Evolutionary conservation across 2,797 vertebrate genomes (phyloP).

Genomic region (Sparus aurata): DNA sequence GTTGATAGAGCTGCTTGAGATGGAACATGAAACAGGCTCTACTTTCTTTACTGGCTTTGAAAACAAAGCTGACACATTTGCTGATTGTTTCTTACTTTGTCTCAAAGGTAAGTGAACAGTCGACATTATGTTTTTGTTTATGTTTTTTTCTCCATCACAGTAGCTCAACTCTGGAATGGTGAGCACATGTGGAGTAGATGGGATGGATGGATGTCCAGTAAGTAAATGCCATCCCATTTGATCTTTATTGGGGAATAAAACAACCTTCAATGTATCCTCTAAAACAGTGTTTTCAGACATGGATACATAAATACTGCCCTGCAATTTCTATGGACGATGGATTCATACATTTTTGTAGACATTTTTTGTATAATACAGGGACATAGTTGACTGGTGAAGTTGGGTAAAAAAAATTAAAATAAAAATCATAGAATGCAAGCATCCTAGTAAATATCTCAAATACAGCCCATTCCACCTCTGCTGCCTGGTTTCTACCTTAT

Average conservation of each 20-base stretch:
- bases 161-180: constrained; percentile 3
- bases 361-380: not conserved
- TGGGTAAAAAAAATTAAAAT: not conserved
- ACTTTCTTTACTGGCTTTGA: constrained; percentile 46
- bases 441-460: not conserved
- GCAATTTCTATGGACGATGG: constrained; percentile 8
- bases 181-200: not conserved
- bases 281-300: not conserved
- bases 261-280: not conserved
- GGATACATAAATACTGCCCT: not conserved
- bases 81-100: constrained; percentile 26
- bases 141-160: not conserved
- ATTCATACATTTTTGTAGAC: not conserved
- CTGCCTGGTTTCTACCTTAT: not conserved
- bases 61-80: constrained; percentile 47
- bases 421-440: not conserved
- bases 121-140: constrained; percentile 9
- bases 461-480: not conserved
- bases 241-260: constrained; percentile 2
- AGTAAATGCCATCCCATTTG: not conserved
- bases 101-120: constrained; percentile 43
- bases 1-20: constrained; percentile 32
- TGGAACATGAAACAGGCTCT: constrained; percentile 22
- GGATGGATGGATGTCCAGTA: not conserved
- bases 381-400: not conserved